Evolutionary conservation across 2,888 invertebrate genomes (phyloP).

Genomic region (Agrotis segetum): DNA sequence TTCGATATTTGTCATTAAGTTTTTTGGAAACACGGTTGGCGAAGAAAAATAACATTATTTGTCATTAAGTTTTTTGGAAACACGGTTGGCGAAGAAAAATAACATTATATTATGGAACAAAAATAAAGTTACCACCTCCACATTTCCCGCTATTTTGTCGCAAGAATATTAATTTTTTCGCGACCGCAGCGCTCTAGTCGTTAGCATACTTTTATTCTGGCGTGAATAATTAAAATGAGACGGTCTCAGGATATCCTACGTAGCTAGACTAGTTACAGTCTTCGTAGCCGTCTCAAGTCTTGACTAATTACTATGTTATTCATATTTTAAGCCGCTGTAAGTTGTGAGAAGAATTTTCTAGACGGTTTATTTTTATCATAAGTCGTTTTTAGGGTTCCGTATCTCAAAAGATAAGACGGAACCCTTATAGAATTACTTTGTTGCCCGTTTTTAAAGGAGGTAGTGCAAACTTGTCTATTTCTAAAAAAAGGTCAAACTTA

Average conservation of each 20-base stretch:
- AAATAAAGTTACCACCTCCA: slow-evolving; percentile 25
- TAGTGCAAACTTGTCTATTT: too few species aligned
- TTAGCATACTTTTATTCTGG: slow-evolving; percentile 49
- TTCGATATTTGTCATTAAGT: too few species aligned
- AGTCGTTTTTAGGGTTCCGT: not conserved
- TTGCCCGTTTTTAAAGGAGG: too few species aligned
- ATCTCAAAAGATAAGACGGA: too few species aligned
- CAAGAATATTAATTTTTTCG: slow-evolving; percentile 32
- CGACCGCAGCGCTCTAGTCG: slow-evolving; percentile 23
- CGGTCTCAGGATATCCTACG: slow-evolving; percentile 5
- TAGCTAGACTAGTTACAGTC: not conserved
- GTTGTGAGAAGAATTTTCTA: not conserved
- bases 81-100: too few species aligned
- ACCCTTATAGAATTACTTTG: too few species aligned
- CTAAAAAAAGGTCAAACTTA: too few species aligned
- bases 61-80: too few species aligned
- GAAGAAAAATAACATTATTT: too few species aligned
- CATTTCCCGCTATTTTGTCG: not conserved
- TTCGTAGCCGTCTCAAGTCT: slow-evolving; percentile 2
- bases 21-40: too few species aligned
- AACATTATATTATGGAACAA: too few species aligned
- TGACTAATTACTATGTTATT: slow-evolving; percentile 9
- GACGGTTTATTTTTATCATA: not conserved
- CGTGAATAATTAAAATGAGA: slow-evolving; percentile 42
- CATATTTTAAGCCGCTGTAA: slow-evolving; percentile 3